phyloP scores from a whole-genome alignment of 2,888 invertebrate genomes.

The Lithosia quadra region DNA sequence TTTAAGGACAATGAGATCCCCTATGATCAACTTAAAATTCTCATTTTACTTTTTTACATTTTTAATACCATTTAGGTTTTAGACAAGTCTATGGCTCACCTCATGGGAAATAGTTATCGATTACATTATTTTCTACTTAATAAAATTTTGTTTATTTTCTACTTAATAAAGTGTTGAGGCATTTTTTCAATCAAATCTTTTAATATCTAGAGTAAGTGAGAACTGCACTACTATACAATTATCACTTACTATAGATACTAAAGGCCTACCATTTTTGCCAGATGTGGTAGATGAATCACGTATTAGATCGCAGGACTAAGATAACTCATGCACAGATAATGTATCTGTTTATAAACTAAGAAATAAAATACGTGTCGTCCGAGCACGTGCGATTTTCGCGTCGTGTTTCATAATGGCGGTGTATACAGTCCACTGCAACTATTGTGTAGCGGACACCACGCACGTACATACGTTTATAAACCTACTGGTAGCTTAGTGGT shows the following conservation, averaged over 20 bases:
- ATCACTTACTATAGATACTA: background rate
- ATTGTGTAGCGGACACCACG: constrained; percentile 5
- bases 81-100: no score
- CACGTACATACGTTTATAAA: constrained; percentile 1
- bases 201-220: no score
- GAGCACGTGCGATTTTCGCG: constrained; percentile 18
- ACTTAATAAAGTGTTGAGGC: no score
- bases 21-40: no score
- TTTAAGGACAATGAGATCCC: no score
- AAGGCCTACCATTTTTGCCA: background rate
- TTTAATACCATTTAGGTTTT: no score
- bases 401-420: constrained; percentile 13
- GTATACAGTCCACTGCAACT: constrained; percentile 3
- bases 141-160: no score
- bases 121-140: no score
- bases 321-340: constrained; percentile 10
- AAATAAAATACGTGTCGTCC: constrained; percentile 15
- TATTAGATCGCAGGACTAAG: constrained; percentile 6
- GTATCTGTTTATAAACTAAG: constrained; percentile 15
- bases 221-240: no score
- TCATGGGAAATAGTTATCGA: no score
- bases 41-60: no score
- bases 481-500: background rate
- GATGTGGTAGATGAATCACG: constrained; percentile 10
- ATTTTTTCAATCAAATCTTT: no score